Percentiles rank a stretch among this genome's conserved stretches.
These are phyloP conservation scores for Anhinga rufa DNA, from an alignment of 2,113 vertebrate species.

Conservation along the genomic window DNA sequence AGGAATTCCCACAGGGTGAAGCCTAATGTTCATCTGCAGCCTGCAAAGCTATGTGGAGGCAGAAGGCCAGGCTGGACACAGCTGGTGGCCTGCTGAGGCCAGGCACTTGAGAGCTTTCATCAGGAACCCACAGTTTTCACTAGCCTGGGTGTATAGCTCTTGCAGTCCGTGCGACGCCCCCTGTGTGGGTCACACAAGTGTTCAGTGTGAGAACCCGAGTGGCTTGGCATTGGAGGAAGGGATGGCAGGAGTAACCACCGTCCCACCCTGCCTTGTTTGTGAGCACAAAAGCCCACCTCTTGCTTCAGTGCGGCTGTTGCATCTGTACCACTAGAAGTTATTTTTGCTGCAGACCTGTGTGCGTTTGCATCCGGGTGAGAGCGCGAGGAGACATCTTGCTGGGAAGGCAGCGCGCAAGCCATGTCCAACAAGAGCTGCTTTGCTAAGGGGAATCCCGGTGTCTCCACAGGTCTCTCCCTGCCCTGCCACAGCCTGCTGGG, in stretches of 20 bases:
- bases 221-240: neutral
- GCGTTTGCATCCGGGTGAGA: accelerated
- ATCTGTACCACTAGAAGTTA: accelerated
- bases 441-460: neutral
- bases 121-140: neutral
- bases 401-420: accelerated
- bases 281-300: accelerated
- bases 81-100: neutral
- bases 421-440: neutral
- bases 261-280: accelerated
- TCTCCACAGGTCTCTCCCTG: accelerated
- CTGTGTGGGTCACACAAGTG: no score
- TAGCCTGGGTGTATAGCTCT: accelerated
- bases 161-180: accelerated
- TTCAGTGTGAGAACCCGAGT: accelerated
- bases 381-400: accelerated
- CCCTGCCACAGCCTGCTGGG: neutral
- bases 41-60: neutral
- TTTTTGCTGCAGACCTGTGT: accelerated
- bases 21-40: neutral
- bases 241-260: neutral
- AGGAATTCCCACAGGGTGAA: neutral
- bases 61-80: neutral
- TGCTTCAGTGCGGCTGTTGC: neutral
- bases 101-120: neutral